phyloP scores from a whole-genome alignment of 2,888 invertebrate genomes.

The Ophion costatus region DNA sequence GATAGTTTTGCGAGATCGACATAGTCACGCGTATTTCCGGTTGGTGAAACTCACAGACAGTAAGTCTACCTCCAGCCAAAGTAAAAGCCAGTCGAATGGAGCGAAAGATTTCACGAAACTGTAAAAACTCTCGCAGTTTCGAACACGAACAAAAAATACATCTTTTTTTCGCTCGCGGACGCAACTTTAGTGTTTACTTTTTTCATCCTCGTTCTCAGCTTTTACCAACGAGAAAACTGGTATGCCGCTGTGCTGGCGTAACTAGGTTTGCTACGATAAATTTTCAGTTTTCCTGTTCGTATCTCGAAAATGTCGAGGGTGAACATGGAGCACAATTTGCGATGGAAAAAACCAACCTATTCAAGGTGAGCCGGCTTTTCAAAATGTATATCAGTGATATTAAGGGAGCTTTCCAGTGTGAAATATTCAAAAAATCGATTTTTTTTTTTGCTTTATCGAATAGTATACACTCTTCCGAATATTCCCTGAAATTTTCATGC shows the following conservation, averaged over 20 bases:
- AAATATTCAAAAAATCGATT: too few species aligned
- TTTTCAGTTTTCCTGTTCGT: not conserved
- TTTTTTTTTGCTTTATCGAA: too few species aligned
- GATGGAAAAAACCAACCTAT: not conserved
- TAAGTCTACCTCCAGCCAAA: conserved; percentile 6
- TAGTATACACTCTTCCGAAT: too few species aligned
- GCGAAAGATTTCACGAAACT: not conserved
- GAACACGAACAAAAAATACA: not conserved
- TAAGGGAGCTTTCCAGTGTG: too few species aligned
- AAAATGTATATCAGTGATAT: too few species aligned
- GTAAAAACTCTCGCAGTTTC: not conserved
- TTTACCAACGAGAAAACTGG: not conserved
- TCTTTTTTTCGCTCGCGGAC: not conserved
- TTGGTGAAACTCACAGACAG: not conserved
- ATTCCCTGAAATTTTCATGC: too few species aligned
- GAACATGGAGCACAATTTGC: not conserved
- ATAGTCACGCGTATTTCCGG: conserved; percentile 7
- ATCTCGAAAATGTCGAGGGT: not conserved
- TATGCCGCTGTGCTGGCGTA: not conserved
- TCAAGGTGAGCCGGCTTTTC: not conserved
- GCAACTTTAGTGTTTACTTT: not conserved
- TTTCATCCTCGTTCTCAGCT: not conserved
- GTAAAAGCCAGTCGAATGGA: not conserved
- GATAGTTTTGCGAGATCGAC: not conserved
- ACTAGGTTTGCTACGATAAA: not conserved